Conservation (phyloP, 2,888 invertebrate species). For the Bugulina stolonifera region DNA sequence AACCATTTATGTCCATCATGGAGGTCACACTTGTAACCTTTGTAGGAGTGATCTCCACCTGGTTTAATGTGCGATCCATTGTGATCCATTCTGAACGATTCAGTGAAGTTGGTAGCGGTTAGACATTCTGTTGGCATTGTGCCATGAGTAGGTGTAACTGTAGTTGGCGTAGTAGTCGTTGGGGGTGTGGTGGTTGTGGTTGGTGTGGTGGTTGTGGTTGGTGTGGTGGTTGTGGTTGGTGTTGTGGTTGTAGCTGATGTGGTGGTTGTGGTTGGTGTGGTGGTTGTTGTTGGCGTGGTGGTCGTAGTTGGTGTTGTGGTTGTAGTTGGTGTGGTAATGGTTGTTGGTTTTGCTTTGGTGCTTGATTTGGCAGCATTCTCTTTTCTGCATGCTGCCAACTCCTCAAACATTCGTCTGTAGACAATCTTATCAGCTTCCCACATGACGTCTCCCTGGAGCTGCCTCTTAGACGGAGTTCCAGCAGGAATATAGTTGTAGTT, state of each 20-base stretch:
- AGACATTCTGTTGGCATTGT: background rate
- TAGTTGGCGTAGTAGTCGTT: background rate
- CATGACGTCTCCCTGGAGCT: background rate
- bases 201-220: background rate
- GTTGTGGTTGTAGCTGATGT: background rate
- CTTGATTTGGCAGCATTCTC: background rate
- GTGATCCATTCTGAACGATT: background rate
- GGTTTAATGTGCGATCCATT: background rate
- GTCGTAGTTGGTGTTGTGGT: background rate
- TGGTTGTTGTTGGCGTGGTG: background rate
- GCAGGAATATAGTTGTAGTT: background rate
- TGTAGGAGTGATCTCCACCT: background rate
- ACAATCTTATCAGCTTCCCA: background rate
- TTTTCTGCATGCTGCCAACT: background rate
- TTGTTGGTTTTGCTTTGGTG: background rate
- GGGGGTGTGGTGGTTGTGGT: background rate
- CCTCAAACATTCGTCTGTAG: background rate
- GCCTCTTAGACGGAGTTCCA: background rate
- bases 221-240: background rate
- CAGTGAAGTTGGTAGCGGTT: background rate
- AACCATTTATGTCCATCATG: background rate
- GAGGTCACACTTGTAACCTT: background rate
- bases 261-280: background rate
- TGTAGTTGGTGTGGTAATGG: background rate
- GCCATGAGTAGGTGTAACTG: background rate